phyloP scores from a whole-genome alignment of 2,888 invertebrate genomes.

The Aleiodes alternator region DNA sequence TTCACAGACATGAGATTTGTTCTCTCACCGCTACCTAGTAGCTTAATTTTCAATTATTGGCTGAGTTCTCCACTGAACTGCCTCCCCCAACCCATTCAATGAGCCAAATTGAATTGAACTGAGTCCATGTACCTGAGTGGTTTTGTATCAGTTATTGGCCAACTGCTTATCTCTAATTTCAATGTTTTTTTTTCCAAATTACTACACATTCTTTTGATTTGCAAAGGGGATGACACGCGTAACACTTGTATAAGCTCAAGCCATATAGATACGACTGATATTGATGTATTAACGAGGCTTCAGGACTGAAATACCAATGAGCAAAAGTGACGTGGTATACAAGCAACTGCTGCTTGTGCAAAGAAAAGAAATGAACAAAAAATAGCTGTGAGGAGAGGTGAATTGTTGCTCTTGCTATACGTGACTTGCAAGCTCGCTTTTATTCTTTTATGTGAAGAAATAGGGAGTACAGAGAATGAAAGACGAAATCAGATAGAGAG shows the following conservation, averaged over 20 bases:
- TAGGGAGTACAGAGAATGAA: constrained; percentile 5
- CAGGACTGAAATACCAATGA: constrained; percentile 17
- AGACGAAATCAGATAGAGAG: neutral
- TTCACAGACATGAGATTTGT: constrained; percentile 28
- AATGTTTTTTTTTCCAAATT: constrained; percentile 19
- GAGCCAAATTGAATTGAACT: constrained; percentile 45
- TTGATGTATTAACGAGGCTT: constrained; percentile 15
- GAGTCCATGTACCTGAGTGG: neutral
- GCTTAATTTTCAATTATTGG: constrained; percentile 62
- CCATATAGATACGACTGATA: constrained; percentile 7
- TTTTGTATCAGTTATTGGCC: constrained; percentile 2
- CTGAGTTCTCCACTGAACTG: constrained; percentile 45
- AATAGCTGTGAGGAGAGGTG: neutral
- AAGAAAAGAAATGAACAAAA: constrained; percentile 21
- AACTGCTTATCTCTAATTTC: constrained; percentile 18
- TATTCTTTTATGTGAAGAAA: constrained; percentile 13
- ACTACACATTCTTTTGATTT: neutral
- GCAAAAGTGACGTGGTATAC: neutral
- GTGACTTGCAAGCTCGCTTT: constrained; percentile 23
- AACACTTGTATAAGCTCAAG: constrained; percentile 5
- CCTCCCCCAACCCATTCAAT: constrained; percentile 19
- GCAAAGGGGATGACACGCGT: neutral
- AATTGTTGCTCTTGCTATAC: constrained; percentile 26
- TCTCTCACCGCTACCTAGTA: constrained; percentile 37
- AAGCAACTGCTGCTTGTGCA: neutral